Conservation (phyloP, 2,797 vertebrate genomes). For the Notoglanidium macrostoma region DNA sequence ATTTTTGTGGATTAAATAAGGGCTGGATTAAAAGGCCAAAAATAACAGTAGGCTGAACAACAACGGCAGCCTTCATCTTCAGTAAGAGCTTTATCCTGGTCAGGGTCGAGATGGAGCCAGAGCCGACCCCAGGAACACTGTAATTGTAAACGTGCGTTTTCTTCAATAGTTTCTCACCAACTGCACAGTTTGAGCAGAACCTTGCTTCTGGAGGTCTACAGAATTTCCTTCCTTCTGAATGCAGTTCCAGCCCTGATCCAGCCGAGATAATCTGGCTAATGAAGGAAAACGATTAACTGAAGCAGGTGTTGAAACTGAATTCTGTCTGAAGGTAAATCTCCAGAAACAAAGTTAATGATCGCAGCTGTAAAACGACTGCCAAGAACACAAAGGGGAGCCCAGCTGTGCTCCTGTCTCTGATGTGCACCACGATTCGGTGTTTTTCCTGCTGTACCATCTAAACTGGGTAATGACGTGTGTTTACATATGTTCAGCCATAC, state of each 20-base stretch:
- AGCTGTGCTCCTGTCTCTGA: slow-evolving; percentile 6
- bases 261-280: background rate
- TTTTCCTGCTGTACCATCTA: background rate
- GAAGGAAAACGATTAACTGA: background rate
- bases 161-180: background rate
- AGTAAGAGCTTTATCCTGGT: background rate
- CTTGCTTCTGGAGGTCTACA: background rate
- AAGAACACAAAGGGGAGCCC: background rate
- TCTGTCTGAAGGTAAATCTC: background rate
- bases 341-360: background rate
- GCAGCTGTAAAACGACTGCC: slow-evolving; percentile 2
- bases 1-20: background rate
- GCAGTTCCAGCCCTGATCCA: background rate
- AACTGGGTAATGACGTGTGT: background rate
- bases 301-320: slow-evolving; percentile 9
- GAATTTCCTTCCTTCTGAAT: background rate
- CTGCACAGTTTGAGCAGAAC: background rate
- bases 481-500: background rate
- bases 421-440: background rate
- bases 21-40: background rate
- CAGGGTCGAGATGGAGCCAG: background rate
- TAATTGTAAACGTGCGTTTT: background rate
- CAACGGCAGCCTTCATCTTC: background rate
- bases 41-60: background rate
- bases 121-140: background rate